A percentile compares a stretch with the other conserved stretches of the same genome.
Evolutionary conservation across 2,113 vertebrate genomes (phyloP).

Genomic region (Calypte anna): DNA sequence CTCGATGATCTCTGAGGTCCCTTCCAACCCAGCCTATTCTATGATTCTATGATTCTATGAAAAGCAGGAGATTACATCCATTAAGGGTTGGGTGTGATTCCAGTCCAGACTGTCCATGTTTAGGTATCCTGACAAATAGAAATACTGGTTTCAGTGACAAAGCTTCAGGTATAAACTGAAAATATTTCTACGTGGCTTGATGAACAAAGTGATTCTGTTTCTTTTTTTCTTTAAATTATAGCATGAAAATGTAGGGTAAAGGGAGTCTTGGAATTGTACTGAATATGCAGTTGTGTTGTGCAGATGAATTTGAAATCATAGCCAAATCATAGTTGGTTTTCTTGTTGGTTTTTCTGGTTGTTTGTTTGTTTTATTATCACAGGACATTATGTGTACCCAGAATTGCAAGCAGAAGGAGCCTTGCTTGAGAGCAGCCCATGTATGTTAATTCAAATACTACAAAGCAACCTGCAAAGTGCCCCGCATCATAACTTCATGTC

Average conservation of each 20-base stretch:
- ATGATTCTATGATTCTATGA: no score
- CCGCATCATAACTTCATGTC: fast-evolving
- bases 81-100: background rate
- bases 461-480: background rate
- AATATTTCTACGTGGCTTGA: background rate
- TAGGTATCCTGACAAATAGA: background rate
- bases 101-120: fast-evolving
- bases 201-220: background rate
- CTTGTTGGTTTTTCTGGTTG: no score
- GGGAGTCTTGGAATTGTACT: background rate
- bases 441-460: background rate
- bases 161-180: background rate
- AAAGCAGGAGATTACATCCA: background rate
- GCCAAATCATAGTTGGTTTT: fast-evolving
- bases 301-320: background rate
- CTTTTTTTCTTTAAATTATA: background rate
- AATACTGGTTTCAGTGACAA: background rate
- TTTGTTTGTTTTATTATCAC: no score
- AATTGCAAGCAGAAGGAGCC: background rate
- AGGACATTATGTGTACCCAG: background rate
- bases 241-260: background rate
- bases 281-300: background rate
- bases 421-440: background rate
- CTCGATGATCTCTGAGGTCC: no score
- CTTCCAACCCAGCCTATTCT: no score